Evolutionary conservation across 2,888 invertebrate species (phyloP), one percentile per base, ranked within the genome.

Genomic region (Heteromyza rotundicornis): DNA sequence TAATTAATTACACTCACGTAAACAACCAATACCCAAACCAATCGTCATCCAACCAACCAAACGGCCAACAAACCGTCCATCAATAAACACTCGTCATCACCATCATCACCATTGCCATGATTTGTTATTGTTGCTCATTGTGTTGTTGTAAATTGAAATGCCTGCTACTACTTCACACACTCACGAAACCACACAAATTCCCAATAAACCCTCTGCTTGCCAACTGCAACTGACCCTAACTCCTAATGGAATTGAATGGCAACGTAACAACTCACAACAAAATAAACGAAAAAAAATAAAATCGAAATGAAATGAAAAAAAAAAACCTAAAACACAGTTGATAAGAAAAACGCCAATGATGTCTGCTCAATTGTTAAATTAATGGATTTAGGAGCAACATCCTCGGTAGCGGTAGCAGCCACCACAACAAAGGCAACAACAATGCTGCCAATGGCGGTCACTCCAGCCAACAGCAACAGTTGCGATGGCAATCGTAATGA

Each of bases 311-410:
- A 49, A 20, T 20, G 22, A 20, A 49, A 49, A 3, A 49, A 49
- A 49, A n/a, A n/a, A n/a, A n/a, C 16, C 44, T n/a, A 24, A 36
- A 57, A 61, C 62, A 53, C 53, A 76, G 76, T 73, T 68, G 75
- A 78, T 72, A 78, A 79, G 73, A 70, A 75, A 75, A 82, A 80
- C 74, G 81, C 79, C 68, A 82, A 81, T 66, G 74, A 79, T 76
- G 73, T 80, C 71, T 74, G 74, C 68, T 65, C 72, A 61, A 69
- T 76, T 73, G 73, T 66, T 67, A 76, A 76, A 75, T 76, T 79
- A 76, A 76, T 75, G 76, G 77, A 75, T 66, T 68, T 70, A 73
- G 70, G 17, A 57, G 32, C 52, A 61, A 53, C 51, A 32, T 47
- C 36, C 27, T 35, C 56, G 16, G 17, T 22, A 5, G 22, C 24